Percentiles rank a stretch among this genome's conserved stretches.
Evolutionary conservation across 2,797 vertebrate genomes (phyloP).

Genomic region (Ispidina lecontei): DNA sequence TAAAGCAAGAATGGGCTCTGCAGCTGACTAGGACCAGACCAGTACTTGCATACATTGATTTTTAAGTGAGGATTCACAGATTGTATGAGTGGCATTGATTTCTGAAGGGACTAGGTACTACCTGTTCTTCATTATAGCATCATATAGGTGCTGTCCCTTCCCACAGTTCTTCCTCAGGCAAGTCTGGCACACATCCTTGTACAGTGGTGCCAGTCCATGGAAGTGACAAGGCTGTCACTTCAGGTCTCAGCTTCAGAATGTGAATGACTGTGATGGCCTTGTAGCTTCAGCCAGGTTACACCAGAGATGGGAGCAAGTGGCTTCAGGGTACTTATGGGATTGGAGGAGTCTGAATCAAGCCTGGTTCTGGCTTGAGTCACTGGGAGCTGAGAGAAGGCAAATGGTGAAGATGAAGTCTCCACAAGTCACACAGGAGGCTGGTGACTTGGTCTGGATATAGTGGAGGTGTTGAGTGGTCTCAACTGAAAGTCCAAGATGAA

Average conservation of each 20-base stretch:
- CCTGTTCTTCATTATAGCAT: background rate
- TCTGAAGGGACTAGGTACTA: background rate
- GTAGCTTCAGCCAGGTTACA: background rate
- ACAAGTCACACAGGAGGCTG: background rate
- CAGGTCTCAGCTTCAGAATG: background rate
- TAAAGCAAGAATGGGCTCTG: background rate
- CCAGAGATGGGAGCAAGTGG: background rate
- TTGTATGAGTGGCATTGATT: background rate
- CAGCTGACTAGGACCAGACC: background rate
- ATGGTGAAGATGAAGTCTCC: background rate
- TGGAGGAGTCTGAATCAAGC: rapidly evolving
- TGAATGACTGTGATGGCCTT: rapidly evolving
- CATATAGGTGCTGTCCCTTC: background rate
- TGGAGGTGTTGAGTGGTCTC: background rate
- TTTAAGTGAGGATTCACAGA: background rate
- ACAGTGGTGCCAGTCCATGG: background rate
- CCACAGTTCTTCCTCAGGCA: background rate
- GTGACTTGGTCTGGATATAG: background rate
- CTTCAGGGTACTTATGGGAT: background rate
- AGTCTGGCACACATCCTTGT: background rate
- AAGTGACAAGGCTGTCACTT: background rate
- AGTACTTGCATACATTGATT: background rate
- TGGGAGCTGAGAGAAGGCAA: rapidly evolving
- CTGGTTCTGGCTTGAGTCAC: background rate
- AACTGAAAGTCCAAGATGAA: background rate